Conservation (phyloP, 2,113 vertebrate species). For the Anolis carolinensis region DNA sequence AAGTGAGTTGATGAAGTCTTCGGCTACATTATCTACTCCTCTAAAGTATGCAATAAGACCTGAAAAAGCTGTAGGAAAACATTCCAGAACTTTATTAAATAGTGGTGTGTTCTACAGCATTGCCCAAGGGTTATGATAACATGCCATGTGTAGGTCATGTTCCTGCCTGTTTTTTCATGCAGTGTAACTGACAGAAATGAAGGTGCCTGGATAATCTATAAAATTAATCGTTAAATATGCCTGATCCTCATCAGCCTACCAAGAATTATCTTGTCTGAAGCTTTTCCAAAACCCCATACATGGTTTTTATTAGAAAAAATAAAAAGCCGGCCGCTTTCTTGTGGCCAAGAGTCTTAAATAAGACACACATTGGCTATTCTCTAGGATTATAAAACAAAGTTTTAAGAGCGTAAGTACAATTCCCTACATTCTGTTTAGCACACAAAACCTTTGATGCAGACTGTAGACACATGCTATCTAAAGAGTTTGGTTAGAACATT, state of each 20-base stretch:
- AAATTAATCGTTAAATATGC: slow-evolving; percentile 39
- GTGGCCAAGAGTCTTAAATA: background rate
- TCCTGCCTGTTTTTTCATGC: slow-evolving; percentile 64
- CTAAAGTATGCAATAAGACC: background rate
- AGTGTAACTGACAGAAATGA: slow-evolving; percentile 61
- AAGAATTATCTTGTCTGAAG: slow-evolving; percentile 50
- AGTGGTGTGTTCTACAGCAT: slow-evolving; percentile 54
- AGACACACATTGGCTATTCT: slow-evolving; percentile 23
- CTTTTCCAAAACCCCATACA: slow-evolving; percentile 56
- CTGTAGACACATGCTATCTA: background rate
- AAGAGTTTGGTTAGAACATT: background rate
- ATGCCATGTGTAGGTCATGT: slow-evolving; percentile 68
- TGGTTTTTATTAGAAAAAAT: slow-evolving; percentile 32
- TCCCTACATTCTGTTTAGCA: slow-evolving; percentile 25
- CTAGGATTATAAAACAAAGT: slow-evolving; percentile 17
- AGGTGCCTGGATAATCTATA: slow-evolving; percentile 42
- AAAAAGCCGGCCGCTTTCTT: slow-evolving; percentile 23
- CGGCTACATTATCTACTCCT: slow-evolving; percentile 40
- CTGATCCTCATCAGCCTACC: slow-evolving; percentile 45
- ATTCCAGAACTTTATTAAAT: slow-evolving; percentile 66
- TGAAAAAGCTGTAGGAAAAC: slow-evolving; percentile 54
- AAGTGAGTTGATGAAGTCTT: slow-evolving; percentile 53
- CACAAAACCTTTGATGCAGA: slow-evolving; percentile 10
- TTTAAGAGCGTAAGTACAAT: background rate
- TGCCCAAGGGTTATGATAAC: slow-evolving; percentile 64